Evolutionary conservation across 1,140 invertebrate species (phyloP).

Genomic region (Cylas formicarius): DNA sequence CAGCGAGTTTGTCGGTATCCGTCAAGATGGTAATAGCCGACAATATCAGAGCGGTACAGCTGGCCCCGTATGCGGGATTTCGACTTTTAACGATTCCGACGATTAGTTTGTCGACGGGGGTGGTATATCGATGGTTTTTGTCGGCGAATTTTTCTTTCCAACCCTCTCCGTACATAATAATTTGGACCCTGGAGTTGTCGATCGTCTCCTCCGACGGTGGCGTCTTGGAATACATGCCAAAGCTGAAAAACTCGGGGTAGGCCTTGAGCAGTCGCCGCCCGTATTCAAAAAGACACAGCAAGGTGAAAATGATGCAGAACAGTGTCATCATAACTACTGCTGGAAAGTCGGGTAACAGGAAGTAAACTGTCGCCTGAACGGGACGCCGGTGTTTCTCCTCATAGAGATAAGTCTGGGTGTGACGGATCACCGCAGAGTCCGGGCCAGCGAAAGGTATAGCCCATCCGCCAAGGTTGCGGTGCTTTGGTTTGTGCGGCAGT

Average conservation of each 20-base stretch:
- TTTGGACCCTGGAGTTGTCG: slow-evolving; percentile 54
- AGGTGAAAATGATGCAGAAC: slow-evolving; percentile 52
- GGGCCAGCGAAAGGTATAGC: slow-evolving; percentile 70
- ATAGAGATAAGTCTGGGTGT: slow-evolving; percentile 69
- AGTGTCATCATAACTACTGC: slow-evolving; percentile 47
- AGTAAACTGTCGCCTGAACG: slow-evolving; percentile 56
- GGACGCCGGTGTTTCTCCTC: slow-evolving; percentile 63
- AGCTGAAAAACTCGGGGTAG: slow-evolving; percentile 62
- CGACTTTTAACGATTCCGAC: slow-evolving; percentile 53
- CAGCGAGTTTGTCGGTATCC: slow-evolving; percentile 69
- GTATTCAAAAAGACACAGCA: slow-evolving; percentile 58
- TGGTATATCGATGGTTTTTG: slow-evolving; percentile 52
- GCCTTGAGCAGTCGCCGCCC: slow-evolving; percentile 44
- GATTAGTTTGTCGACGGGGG: slow-evolving; percentile 59
- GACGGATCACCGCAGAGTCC: slow-evolving; percentile 69
- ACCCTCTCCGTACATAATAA: slow-evolving; percentile 68
- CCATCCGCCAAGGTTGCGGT: slow-evolving; percentile 56
- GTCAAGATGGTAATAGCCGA: slow-evolving; percentile 68
- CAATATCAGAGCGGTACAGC: slow-evolving; percentile 63
- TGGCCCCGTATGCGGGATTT: slow-evolving; percentile 80
- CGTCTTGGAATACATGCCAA: slow-evolving; percentile 58
- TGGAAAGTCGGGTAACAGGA: slow-evolving; percentile 47
- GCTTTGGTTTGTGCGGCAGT: slow-evolving; percentile 58
- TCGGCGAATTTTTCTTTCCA: slow-evolving; percentile 64
- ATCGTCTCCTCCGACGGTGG: slow-evolving; percentile 59